Evolutionary conservation across 2,888 invertebrate genomes (phyloP).

Genomic region (Caenorhabditis angaria): DNA sequence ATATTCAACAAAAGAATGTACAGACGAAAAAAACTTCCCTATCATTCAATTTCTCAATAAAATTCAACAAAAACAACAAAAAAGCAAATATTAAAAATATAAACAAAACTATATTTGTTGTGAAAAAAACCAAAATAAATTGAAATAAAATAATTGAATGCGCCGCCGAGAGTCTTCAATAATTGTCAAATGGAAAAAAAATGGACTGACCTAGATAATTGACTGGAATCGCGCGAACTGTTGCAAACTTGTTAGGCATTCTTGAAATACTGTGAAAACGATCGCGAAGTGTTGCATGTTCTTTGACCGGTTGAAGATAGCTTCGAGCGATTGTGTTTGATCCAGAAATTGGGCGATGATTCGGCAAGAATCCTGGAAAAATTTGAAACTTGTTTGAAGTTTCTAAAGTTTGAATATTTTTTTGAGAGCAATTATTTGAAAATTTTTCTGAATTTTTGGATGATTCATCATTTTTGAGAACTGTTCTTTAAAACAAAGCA

Average conservation of each 20-base stretch:
- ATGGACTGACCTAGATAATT: constrained; percentile 31
- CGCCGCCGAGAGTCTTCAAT: no score
- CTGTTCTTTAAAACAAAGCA: no score
- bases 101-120: no score
- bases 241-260: constrained; percentile 33
- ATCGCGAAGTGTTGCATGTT: constrained; percentile 22
- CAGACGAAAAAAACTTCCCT: constrained; percentile 5
- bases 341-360: constrained; percentile 13
- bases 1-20: neutral
- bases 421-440: no score
- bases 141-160: no score
- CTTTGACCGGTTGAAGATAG: constrained; percentile 21
- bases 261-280: constrained; percentile 33
- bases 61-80: neutral
- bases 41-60: neutral
- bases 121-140: neutral
- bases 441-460: no score
- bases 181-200: constrained; percentile 1
- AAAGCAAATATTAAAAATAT: neutral
- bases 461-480: no score
- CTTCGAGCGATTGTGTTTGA: constrained; percentile 30
- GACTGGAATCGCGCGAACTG: constrained; percentile 22
- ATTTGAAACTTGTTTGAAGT: neutral
- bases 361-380: constrained; percentile 26
- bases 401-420: neutral